These are phyloP conservation scores for Ichneumon xanthorius DNA, from an alignment of 2,888 invertebrate genomes.

Conservation along the genomic window DNA sequence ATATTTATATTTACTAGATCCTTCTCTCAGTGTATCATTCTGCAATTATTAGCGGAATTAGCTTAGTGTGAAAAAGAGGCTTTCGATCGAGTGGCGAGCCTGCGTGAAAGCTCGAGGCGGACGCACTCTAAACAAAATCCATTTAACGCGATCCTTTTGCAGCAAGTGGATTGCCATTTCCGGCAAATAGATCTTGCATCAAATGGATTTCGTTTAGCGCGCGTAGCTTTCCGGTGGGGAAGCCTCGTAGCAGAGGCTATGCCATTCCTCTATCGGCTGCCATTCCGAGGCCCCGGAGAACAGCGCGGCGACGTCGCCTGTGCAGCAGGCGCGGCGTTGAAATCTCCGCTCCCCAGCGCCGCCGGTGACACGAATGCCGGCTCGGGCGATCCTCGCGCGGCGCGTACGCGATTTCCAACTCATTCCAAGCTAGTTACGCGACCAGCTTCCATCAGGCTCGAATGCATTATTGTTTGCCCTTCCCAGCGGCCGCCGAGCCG, in stretches of 20 bases:
- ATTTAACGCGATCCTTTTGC: no score
- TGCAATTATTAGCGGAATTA: background rate
- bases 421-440: conserved; percentile 51
- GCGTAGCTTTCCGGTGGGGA: background rate
- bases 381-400: conserved; percentile 41
- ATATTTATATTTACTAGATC: no score
- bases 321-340: conserved; percentile 72
- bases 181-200: no score
- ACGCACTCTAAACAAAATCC: background rate
- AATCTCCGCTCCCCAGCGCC: conserved; percentile 73
- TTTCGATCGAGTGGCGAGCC: background rate
- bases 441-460: conserved; percentile 17
- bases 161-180: no score
- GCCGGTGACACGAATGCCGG: conserved; percentile 76
- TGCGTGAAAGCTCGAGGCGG: background rate
- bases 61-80: background rate
- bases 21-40: no score
- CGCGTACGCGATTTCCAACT: conserved; percentile 66
- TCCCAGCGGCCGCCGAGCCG: conserved; percentile 2
- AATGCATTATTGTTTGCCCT: conserved; percentile 44
- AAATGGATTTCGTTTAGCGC: no score
- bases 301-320: conserved; percentile 34
- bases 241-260: background rate
- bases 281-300: no score
- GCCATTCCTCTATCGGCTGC: no score